Conservation (phyloP, 2,888 invertebrate genomes). For the Oxyscelio sp. region DNA sequence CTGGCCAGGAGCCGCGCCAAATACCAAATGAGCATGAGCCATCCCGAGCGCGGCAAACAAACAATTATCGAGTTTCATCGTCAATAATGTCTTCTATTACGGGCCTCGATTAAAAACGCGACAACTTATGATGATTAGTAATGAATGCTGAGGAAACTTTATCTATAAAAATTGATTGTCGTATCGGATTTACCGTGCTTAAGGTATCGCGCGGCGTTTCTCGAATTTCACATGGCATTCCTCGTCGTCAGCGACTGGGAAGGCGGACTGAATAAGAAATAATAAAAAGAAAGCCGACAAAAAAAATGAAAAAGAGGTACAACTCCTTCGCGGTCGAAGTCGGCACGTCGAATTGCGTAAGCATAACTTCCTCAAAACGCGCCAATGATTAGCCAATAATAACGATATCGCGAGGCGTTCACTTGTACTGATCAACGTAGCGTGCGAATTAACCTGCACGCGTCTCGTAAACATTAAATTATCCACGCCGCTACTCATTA, state of each 20-base stretch:
- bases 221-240: slow-evolving; percentile 86
- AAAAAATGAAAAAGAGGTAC: neutral
- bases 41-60: slow-evolving; percentile 58
- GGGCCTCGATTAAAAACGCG: slow-evolving; percentile 55
- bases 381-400: slow-evolving; percentile 49
- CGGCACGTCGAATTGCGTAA: slow-evolving; percentile 57
- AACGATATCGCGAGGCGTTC: slow-evolving; percentile 9
- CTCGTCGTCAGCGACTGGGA: slow-evolving; percentile 79
- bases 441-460: slow-evolving; percentile 67
- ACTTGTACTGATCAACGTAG: slow-evolving; percentile 34
- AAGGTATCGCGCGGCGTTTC: slow-evolving; percentile 85
- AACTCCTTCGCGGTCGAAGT: slow-evolving; percentile 48
- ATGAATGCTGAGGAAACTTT: slow-evolving; percentile 81
- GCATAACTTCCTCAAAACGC: slow-evolving; percentile 61
- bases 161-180: slow-evolving; percentile 83
- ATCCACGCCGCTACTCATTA: slow-evolving; percentile 58
- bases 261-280: slow-evolving; percentile 44
- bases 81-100: slow-evolving; percentile 69
- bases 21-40: slow-evolving; percentile 12
- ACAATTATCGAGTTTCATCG: slow-evolving; percentile 68
- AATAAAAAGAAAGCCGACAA: slow-evolving; percentile 30
- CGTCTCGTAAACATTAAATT: slow-evolving; percentile 65
- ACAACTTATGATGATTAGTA: slow-evolving; percentile 69
- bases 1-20: neutral
- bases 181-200: slow-evolving; percentile 86